A percentile compares a stretch with the other conserved stretches of the same genome.
Conservation (phyloP, 2,797 vertebrate genomes). For the Aldrovandia affinis region DNA sequence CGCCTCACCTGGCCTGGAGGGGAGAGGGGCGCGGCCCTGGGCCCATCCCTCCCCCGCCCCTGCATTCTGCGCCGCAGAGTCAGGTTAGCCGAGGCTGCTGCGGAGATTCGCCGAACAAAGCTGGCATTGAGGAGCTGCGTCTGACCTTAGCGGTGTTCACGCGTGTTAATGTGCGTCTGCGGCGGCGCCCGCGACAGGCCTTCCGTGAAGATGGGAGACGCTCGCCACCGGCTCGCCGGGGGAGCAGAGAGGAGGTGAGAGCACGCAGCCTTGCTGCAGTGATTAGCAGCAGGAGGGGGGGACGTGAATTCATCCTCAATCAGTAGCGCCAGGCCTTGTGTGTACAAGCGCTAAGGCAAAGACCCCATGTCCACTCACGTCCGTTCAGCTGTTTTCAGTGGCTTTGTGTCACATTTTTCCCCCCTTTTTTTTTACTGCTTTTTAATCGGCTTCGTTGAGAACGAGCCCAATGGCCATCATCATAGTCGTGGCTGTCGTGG, state of each 20-base stretch:
- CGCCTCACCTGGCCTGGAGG: slow-evolving; percentile 36
- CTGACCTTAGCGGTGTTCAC: neutral
- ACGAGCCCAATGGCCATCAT: neutral
- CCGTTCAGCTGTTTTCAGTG: neutral
- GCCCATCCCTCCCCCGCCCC: neutral
- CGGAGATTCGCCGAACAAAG: neutral
- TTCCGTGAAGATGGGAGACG: neutral
- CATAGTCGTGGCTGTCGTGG: neutral
- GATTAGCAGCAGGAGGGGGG: neutral
- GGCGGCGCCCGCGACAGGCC: neutral
- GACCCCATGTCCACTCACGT: neutral
- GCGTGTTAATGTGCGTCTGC: neutral
- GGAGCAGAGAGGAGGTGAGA: neutral
- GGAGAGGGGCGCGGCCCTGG: slow-evolving; percentile 5
- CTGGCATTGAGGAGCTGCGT: neutral
- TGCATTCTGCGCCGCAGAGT: neutral
- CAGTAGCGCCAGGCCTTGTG: neutral
- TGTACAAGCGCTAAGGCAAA: neutral
- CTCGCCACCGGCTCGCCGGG: neutral
- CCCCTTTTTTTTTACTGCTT: neutral
- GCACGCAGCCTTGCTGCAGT: neutral
- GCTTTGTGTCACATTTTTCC: neutral
- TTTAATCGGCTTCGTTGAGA: neutral
- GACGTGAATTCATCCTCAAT: neutral
- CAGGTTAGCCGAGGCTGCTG: neutral